Conservation (phyloP, 37 sponge, comb jelly and placozoan genomes). For the Amphimedon queenslandica region DNA sequence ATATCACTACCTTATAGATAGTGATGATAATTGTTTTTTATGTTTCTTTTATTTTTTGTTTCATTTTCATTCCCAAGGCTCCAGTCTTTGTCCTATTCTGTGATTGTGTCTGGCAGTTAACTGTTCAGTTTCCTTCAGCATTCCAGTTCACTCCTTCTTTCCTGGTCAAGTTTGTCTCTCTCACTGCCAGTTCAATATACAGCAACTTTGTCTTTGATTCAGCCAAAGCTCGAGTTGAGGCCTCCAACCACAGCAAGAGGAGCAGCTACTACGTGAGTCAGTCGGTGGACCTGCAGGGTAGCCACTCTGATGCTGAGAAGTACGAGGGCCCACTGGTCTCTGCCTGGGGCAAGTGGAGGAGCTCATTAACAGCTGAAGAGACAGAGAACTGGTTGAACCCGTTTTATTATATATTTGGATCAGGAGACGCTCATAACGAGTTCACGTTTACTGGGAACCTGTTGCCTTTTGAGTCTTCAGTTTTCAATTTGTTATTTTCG, state of each 20-base stretch:
- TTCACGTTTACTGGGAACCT: constrained; percentile 2
- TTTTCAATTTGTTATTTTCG: constrained; percentile 9
- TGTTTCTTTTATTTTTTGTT: too few relatives aligned
- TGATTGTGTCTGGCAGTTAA: constrained; percentile 95
- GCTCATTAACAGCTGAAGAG: constrained; percentile 37
- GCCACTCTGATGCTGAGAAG: constrained; percentile 13
- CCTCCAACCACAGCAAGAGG: constrained; percentile 21
- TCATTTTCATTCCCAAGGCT: too few relatives aligned
- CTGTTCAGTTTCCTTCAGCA: constrained; percentile 80
- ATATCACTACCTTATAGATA: too few relatives aligned
- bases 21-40: too few relatives aligned
- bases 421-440: constrained; percentile 36
- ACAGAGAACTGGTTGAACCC: constrained; percentile 64
- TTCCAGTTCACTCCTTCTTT: constrained; percentile 90
- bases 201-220: constrained; percentile 91
- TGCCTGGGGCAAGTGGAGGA: constrained; percentile 73
- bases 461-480: constrained; percentile 6
- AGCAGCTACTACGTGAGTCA: constrained; percentile 40
- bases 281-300: constrained; percentile 15
- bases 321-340: constrained; percentile 53
- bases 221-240: constrained; percentile 42
- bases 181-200: constrained; percentile 60
- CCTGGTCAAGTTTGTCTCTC: constrained; percentile 65
- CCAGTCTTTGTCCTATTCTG: constrained; percentile 94
- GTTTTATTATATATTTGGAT: constrained; percentile 76